phyloP scores from a whole-genome alignment of 1,140 invertebrate genomes.

The Psilanteris sp. region DNA sequence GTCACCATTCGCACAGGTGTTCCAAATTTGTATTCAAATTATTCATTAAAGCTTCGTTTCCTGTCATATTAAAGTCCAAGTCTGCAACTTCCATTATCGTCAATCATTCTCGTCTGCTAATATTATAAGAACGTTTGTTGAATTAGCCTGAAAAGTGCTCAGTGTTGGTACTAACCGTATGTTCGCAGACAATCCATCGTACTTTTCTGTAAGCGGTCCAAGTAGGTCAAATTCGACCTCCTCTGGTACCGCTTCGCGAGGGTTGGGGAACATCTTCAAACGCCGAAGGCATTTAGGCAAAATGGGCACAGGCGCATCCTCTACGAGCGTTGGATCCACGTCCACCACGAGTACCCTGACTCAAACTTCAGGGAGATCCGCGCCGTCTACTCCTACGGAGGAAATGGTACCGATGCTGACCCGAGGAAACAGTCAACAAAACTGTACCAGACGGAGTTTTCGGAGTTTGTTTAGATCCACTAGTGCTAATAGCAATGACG shows the following conservation, averaged over 20 bases:
- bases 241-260: slow-evolving; percentile 38
- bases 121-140: too few species aligned
- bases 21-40: too few species aligned
- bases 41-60: too few species aligned
- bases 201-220: slow-evolving; percentile 79
- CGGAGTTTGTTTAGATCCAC: slow-evolving; percentile 78
- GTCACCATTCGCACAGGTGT: too few species aligned
- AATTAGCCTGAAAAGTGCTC: slow-evolving; percentile 2
- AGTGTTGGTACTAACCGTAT: slow-evolving; percentile 42
- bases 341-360: slow-evolving; percentile 62
- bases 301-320: slow-evolving; percentile 69
- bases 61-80: too few species aligned
- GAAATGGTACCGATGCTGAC: slow-evolving; percentile 68
- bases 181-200: slow-evolving; percentile 83
- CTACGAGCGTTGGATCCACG: slow-evolving; percentile 59
- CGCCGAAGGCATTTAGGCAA: slow-evolving; percentile 62
- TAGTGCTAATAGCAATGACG: slow-evolving; percentile 79
- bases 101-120: too few species aligned
- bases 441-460: slow-evolving; percentile 71
- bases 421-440: slow-evolving; percentile 48
- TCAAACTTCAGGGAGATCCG: slow-evolving; percentile 62
- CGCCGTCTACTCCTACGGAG: slow-evolving; percentile 65
- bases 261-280: slow-evolving; percentile 71
- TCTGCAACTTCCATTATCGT: too few species aligned
- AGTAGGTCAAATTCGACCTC: slow-evolving; percentile 38